Evolutionary conservation across 2,797 vertebrate genomes (phyloP).

Genomic region (Apogon talboti): DNA sequence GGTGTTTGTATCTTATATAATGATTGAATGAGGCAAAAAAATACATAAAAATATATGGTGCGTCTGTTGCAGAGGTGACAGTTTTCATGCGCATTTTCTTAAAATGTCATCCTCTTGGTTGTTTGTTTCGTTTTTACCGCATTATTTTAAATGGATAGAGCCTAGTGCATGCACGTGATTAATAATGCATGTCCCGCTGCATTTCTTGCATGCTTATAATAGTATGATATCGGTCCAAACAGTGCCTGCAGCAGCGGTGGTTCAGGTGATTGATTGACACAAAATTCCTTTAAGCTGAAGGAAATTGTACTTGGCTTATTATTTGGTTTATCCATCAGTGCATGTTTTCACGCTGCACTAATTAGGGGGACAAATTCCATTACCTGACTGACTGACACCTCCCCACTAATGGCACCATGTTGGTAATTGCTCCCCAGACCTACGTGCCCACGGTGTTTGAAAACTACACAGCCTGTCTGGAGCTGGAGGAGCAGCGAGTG

Average conservation of each 20-base stretch:
- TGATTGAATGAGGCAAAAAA: background rate
- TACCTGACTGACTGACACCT: slow-evolving; percentile 48
- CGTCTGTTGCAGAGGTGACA: slow-evolving; percentile 59
- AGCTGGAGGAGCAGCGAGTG: slow-evolving; percentile 94
- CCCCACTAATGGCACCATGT: slow-evolving; percentile 61
- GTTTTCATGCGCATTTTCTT: slow-evolving; percentile 67
- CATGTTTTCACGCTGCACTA: slow-evolving; percentile 16
- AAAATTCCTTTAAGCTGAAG: slow-evolving; percentile 7
- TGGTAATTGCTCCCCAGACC: slow-evolving; percentile 84
- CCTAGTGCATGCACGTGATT: background rate
- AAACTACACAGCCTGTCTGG: slow-evolving; percentile 97
- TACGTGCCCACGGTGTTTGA: slow-evolving; percentile 97
- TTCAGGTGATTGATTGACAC: slow-evolving; percentile 33
- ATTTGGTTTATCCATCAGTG: background rate
- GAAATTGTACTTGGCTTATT: background rate
- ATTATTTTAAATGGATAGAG: background rate
- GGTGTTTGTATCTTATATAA: background rate
- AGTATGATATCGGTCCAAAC: background rate
- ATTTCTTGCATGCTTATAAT: background rate
- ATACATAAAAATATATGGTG: slow-evolving; percentile 34
- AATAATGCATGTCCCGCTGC: background rate
- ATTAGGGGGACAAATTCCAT: slow-evolving; percentile 37
- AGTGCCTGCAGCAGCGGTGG: slow-evolving; percentile 35
- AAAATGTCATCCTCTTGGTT: background rate
- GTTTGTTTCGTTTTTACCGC: background rate